phyloP scores from a whole-genome alignment of 2,888 invertebrate genomes.

The Lamellibrachia satsuma region DNA sequence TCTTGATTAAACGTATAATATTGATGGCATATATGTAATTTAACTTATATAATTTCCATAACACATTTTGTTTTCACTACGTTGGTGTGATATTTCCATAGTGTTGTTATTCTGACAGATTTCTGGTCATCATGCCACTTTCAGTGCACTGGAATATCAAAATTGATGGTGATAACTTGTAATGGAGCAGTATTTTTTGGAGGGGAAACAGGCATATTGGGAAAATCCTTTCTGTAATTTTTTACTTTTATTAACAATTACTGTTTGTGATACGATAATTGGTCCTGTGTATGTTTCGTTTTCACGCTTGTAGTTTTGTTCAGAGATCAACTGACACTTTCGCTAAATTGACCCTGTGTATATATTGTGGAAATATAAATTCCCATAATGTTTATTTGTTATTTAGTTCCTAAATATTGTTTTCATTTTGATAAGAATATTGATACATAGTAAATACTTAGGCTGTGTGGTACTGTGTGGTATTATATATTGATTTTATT shows the following conservation, averaged over 20 bases:
- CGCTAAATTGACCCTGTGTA: not conserved
- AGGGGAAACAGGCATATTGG: not conserved
- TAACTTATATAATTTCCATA: too few species aligned
- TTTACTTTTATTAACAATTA: not conserved
- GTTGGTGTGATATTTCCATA: too few species aligned
- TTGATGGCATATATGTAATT: too few species aligned
- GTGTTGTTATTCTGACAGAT: too few species aligned
- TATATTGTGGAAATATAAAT: not conserved
- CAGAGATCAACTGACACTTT: not conserved
- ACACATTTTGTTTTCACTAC: too few species aligned
- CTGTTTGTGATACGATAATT: not conserved
- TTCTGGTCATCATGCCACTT: not conserved
- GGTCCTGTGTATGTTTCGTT: not conserved
- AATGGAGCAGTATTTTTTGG: not conserved
- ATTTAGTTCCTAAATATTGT: too few species aligned
- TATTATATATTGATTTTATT: too few species aligned
- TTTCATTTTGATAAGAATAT: too few species aligned
- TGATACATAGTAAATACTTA: too few species aligned
- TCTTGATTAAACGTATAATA: too few species aligned
- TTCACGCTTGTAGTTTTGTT: not conserved
- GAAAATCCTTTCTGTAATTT: not conserved
- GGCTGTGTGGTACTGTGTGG: too few species aligned
- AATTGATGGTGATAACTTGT: not conserved
- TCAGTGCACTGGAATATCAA: not conserved
- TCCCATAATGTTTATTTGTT: too few species aligned